Conservation (phyloP, 2,888 invertebrate species). For the Lasioglossum lativentre region DNA sequence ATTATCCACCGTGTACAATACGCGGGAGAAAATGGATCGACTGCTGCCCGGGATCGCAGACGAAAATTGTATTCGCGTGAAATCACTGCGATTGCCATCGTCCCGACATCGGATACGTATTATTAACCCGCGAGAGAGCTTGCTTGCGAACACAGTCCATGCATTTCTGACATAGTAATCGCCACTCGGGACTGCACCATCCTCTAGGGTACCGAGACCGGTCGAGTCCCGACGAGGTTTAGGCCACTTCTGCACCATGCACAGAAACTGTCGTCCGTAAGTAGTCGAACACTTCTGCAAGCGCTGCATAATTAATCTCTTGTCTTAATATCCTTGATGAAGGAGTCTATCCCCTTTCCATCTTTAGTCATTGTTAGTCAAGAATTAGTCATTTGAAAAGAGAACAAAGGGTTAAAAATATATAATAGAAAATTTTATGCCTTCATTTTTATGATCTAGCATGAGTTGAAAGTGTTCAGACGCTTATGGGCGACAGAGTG, state of each 20-base stretch:
- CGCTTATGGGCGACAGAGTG: background rate
- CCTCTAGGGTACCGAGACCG: conserved; percentile 23
- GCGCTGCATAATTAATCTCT: background rate
- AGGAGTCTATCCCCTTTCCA: too few relatives aligned
- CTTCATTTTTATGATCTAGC: too few relatives aligned
- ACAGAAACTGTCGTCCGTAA: background rate
- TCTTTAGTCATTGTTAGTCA: too few relatives aligned
- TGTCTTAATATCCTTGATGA: background rate
- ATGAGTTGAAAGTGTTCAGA: background rate
- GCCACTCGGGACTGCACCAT: conserved; percentile 40
- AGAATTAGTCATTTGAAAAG: too few relatives aligned
- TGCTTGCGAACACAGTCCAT: conserved; percentile 41
- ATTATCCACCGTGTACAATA: too few relatives aligned
- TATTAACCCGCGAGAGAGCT: conserved; percentile 30
- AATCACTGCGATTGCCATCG: conserved; percentile 32
- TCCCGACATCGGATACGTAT: conserved; percentile 23
- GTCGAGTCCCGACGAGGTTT: conserved; percentile 55
- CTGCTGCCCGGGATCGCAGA: conserved; percentile 21
- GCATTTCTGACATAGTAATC: conserved; percentile 58
- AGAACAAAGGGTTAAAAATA: too few relatives aligned
- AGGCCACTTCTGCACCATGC: conserved; percentile 21
- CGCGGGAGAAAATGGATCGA: conserved; percentile 9
- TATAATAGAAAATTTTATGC: too few relatives aligned
- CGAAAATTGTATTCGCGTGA: conserved; percentile 24
- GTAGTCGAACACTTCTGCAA: background rate